Evolutionary conservation across 2,113 vertebrate genomes (phyloP).

Genomic region (Lichenostomus cassidix): DNA sequence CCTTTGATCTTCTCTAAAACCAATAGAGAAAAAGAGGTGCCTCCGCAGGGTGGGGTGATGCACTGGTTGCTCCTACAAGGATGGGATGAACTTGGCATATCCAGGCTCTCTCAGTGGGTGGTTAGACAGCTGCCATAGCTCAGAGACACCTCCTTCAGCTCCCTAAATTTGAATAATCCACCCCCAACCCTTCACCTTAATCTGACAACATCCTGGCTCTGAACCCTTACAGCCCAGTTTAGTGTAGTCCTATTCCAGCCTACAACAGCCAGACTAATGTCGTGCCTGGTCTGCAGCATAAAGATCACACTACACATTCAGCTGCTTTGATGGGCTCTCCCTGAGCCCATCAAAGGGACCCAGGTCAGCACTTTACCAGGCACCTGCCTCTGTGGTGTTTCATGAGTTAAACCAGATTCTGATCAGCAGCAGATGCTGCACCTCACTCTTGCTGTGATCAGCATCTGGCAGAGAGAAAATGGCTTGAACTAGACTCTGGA

Average conservation of each 20-base stretch:
- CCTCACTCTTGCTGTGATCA: constrained; percentile 41
- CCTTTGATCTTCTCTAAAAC: not conserved
- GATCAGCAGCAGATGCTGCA: constrained; percentile 39
- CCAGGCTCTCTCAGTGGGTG: not conserved
- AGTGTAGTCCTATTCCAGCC: not conserved
- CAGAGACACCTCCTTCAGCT: not conserved
- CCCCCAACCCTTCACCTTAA: not conserved
- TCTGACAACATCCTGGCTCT: not conserved
- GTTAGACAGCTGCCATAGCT: not conserved
- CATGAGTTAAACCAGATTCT: constrained; percentile 29
- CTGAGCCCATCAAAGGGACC: not conserved
- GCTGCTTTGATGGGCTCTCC: not conserved
- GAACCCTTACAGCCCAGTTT: not conserved
- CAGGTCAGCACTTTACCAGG: not conserved
- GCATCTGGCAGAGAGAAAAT: constrained; percentile 52
- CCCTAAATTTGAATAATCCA: not conserved
- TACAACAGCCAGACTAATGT: rapidly evolving
- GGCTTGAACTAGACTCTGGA: constrained; percentile 46
- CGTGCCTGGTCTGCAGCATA: not conserved
- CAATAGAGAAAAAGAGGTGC: not conserved
- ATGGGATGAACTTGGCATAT: not conserved
- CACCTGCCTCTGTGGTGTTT: not conserved
- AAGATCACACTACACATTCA: not conserved
- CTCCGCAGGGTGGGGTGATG: not conserved
- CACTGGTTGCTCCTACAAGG: rapidly evolving